phyloP scores from a whole-genome alignment of 1,140 invertebrate species.

The Pogonognathellus flavescens region DNA sequence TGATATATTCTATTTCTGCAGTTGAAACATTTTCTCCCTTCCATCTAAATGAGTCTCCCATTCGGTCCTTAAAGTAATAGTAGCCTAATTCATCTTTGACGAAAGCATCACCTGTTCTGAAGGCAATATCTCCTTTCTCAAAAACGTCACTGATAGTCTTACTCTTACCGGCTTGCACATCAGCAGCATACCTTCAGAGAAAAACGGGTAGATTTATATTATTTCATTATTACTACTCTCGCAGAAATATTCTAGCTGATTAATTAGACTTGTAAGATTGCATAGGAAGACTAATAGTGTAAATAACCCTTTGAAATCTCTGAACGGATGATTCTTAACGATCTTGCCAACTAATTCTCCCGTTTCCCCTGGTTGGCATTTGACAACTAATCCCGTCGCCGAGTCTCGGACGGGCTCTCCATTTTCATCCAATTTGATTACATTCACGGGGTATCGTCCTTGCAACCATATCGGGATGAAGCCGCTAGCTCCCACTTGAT shows the following conservation, averaged over 20 bases:
- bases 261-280: slow-evolving; percentile 73
- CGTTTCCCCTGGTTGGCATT: slow-evolving; percentile 78
- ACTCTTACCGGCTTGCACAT: slow-evolving; percentile 77
- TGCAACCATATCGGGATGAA: slow-evolving; percentile 91
- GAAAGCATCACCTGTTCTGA: slow-evolving; percentile 79
- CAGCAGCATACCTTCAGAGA: slow-evolving; percentile 82
- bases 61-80: slow-evolving; percentile 77
- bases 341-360: slow-evolving; percentile 98
- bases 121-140: slow-evolving; percentile 79
- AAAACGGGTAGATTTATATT: background rate
- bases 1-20: slow-evolving; percentile 93
- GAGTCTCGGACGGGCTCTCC: slow-evolving; percentile 85
- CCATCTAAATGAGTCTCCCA: slow-evolving; percentile 79
- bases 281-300: slow-evolving; percentile 75
- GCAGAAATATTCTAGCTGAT: slow-evolving; percentile 91
- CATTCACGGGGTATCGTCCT: slow-evolving; percentile 85
- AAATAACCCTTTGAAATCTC: slow-evolving; percentile 85
- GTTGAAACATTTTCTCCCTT: slow-evolving; percentile 99
- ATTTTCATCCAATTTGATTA: slow-evolving; percentile 88
- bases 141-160: slow-evolving; percentile 81
- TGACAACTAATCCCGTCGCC: slow-evolving; percentile 82
- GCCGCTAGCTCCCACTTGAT: slow-evolving; percentile 92
- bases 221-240: slow-evolving; percentile 71
- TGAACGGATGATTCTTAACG: slow-evolving; percentile 81
- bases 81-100: slow-evolving; percentile 76